phyloP scores from a whole-genome alignment of 2,797 vertebrate genomes.

The Cossypha dichroa region DNA sequence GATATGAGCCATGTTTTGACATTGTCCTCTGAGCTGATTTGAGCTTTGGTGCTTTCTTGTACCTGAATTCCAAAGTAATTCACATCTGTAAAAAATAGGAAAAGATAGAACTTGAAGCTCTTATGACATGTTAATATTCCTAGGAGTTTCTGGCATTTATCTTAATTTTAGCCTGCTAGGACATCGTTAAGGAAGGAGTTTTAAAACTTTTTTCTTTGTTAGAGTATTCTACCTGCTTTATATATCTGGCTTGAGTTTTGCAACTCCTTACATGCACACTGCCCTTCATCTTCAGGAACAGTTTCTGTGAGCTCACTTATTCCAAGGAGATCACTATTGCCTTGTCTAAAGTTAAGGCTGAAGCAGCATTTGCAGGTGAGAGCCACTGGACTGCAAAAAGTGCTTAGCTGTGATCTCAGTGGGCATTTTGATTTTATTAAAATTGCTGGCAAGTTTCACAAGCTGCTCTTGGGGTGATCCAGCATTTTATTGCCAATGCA shows the following conservation, averaged over 20 bases:
- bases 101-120: neutral
- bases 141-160: neutral
- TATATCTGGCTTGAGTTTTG: neutral
- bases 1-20: slow-evolving; percentile 9
- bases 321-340: neutral
- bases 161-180: neutral
- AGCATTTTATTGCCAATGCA: neutral
- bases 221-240: neutral
- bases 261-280: neutral
- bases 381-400: slow-evolving; percentile 8
- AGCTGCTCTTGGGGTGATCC: neutral
- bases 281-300: neutral
- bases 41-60: slow-evolving; percentile 4
- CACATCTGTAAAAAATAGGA: neutral
- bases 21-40: slow-evolving; percentile 18
- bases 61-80: slow-evolving; percentile 37
- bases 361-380: slow-evolving; percentile 9
- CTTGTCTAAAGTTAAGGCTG: neutral
- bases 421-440: neutral
- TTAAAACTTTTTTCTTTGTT: neutral
- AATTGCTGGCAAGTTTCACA: neutral
- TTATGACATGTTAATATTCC: neutral
- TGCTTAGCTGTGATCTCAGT: slow-evolving; percentile 1
- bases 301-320: neutral
- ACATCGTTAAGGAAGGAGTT: neutral